Conservation (phyloP, 2,888 invertebrate genomes). For the Oeneis ivallda region DNA sequence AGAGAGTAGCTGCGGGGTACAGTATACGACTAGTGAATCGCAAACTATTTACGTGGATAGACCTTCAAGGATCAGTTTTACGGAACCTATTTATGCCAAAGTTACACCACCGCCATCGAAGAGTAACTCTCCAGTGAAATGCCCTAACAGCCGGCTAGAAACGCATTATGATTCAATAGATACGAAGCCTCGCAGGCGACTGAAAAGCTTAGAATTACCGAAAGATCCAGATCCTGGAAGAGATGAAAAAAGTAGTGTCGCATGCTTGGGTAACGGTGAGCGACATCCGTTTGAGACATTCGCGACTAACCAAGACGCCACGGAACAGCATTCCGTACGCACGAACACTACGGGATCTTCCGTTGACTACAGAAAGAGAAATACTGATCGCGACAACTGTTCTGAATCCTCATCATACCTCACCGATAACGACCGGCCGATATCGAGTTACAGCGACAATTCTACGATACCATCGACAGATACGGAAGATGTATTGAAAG, state of each 20-base stretch:
- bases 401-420: conserved; percentile 77
- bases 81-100: conserved; percentile 77
- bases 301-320: conserved; percentile 65
- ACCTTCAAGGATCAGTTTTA: conserved; percentile 67
- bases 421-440: conserved; percentile 76
- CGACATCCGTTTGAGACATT: conserved; percentile 66
- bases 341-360: conserved; percentile 71
- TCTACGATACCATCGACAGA: conserved; percentile 77
- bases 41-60: conserved; percentile 50
- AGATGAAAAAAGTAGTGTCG: conserved; percentile 63
- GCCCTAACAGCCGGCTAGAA: conserved; percentile 61
- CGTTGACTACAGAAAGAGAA: conserved; percentile 72
- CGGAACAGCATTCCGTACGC: conserved; percentile 74
- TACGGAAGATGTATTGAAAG: conserved; percentile 75
- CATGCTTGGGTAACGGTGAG: conserved; percentile 69
- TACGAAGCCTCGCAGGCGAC: conserved; percentile 72
- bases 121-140: conserved; percentile 67
- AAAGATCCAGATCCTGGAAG: conserved; percentile 58
- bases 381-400: conserved; percentile 78
- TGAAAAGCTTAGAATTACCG: conserved; percentile 70
- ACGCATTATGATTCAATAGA: conserved; percentile 76
- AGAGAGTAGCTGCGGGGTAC: conserved; percentile 67
- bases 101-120: conserved; percentile 67
- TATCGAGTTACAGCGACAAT: conserved; percentile 78
- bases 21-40: conserved; percentile 60